Conservation (phyloP, 2,797 vertebrate genomes). For the Brachyalestes nurse region DNA sequence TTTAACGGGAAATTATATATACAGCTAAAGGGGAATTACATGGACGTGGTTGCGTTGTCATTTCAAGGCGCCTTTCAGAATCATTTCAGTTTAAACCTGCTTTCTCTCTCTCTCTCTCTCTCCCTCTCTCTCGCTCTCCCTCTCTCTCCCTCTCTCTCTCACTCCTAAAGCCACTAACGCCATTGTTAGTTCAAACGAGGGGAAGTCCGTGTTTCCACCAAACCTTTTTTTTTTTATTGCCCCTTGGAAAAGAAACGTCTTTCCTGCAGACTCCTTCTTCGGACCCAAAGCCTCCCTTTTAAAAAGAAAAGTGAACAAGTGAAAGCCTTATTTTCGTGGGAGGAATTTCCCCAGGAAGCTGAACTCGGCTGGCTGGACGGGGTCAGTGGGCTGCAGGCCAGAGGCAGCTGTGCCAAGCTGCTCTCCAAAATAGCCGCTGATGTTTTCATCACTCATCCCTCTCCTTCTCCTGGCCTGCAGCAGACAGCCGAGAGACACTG, state of each 20-base stretch:
- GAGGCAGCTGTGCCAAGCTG: constrained; percentile 3
- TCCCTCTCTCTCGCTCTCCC: not conserved
- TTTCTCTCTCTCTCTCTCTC: constrained; percentile 13
- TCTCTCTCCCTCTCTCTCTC: not conserved
- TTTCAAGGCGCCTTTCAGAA: constrained; percentile 16
- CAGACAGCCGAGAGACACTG: constrained; percentile 4
- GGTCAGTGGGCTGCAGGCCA: constrained; percentile 12
- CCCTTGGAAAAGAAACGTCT: constrained; percentile 29
- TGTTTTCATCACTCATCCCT: constrained; percentile 20
- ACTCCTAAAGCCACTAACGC: constrained; percentile 36
- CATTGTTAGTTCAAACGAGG: constrained; percentile 39
- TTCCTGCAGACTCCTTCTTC: constrained; percentile 5
- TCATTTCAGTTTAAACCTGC: constrained; percentile 27
- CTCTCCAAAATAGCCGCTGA: not conserved
- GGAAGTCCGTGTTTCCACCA: constrained; percentile 44
- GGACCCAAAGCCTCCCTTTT: constrained; percentile 1
- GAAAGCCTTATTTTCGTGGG: constrained; percentile 45
- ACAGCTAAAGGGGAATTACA: constrained; percentile 37
- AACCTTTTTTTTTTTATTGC: constrained; percentile 32
- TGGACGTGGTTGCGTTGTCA: constrained; percentile 4
- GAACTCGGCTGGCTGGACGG: not conserved
- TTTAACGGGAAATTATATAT: constrained; percentile 39
- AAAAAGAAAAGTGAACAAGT: constrained; percentile 38
- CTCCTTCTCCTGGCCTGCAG: not conserved
- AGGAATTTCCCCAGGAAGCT: constrained; percentile 51